Base-by-base conservation (phyloP, 2,797 vertebrate genomes). In the Hemitrygon akajei region DNA sequence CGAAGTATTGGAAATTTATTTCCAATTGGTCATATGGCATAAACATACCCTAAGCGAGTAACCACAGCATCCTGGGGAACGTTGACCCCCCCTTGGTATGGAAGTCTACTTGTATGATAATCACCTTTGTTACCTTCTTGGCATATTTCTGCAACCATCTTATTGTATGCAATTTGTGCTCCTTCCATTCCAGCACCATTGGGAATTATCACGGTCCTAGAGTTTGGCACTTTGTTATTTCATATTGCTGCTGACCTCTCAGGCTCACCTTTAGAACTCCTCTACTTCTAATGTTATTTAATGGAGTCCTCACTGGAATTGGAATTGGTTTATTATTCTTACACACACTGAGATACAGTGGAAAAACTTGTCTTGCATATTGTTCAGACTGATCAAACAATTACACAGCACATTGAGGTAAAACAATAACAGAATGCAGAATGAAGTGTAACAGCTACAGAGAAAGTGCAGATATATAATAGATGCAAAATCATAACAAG, bases 191-290 rank as follows among this genome's bases (percentile, higher is more conserved):
- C 30, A 7, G 1, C 6, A 7, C 58, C 27, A 63, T 14, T 87
- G 58, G 30, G 30, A 66, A 63, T n/a, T n/a, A 89, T 10, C 30
- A 34, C n/a, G 37, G 14, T 7, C 16, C 7, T 9, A 79, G 60
- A 89, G 34, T 89, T 63, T 89, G 60, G 86, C 66, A 69, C 60
- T 87, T 27, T 63, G 56, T 86, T 86, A 56, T 60, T n/a, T n/a
- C 60, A 87, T 34, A 63, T 66, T 69, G 18, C 30, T 66, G 0
- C 16, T 34, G 58, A n/a, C 66, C 77, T 89, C n/a, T 5, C n/a
- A 89, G 16, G 6, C 1, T 66, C 14, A 86, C 25, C 22, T 60
- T 11, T 60, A n/a, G 82, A 18, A 30, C n/a, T 87, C 58, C 30
- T 66, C 30, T 18, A 16, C 16, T 20, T 22, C 22, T 2, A 69